Conservation (phyloP, 2,797 vertebrate genomes). For the Antrozous pallidus region DNA sequence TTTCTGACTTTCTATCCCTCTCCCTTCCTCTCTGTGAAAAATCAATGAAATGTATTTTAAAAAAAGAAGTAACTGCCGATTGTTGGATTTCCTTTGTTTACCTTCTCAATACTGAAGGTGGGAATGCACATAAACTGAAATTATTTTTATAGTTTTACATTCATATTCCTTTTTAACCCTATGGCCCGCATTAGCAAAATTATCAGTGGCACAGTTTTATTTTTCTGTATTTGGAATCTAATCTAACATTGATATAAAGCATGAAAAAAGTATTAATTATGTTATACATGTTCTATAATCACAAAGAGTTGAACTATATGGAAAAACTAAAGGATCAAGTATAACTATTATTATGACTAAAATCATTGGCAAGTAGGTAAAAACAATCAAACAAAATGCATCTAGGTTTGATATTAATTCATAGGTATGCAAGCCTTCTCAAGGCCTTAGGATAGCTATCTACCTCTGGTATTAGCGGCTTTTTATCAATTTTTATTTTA, state of each 20-base stretch:
- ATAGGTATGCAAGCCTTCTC: not conserved
- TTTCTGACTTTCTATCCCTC: no score
- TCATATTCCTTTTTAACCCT: conserved; percentile 54
- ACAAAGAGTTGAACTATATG: not conserved
- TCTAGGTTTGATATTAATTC: not conserved
- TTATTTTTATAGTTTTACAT: conserved; percentile 13
- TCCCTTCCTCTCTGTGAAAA: no score
- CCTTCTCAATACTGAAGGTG: conserved; percentile 48
- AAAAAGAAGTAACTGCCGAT: conserved; percentile 34
- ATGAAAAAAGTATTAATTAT: not conserved
- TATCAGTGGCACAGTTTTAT: not conserved
- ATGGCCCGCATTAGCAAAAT: not conserved
- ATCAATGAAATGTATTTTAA: no score
- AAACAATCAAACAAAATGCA: not conserved
- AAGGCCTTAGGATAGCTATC: not conserved
- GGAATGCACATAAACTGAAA: not conserved
- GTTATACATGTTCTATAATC: not conserved
- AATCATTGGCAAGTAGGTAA: not conserved
- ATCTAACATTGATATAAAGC: not conserved
- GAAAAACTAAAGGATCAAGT: not conserved
- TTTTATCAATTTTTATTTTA: not conserved
- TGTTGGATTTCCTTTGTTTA: conserved; percentile 32
- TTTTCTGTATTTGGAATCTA: not conserved
- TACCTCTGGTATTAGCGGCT: not conserved
- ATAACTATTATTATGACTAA: not conserved